A percentile compares a stretch with the other conserved stretches of the same genome.
Conservation (phyloP, 2,113 vertebrate species). For the Antennarius striatus region DNA sequence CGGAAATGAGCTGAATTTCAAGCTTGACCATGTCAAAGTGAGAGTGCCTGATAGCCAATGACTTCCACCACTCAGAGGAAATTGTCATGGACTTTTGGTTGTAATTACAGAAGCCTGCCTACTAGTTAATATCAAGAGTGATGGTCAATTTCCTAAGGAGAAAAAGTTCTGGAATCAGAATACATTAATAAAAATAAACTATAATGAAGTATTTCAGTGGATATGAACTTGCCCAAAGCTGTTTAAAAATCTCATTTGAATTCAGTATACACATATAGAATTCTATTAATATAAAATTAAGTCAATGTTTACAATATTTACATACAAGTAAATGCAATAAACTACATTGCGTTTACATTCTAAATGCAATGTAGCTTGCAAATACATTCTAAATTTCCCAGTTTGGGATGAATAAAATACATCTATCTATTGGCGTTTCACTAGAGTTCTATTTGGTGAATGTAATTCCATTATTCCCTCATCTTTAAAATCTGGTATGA, state of each 20-base stretch:
- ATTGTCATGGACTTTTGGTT: constrained; percentile 39
- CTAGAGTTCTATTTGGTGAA: no score
- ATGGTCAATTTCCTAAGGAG: constrained; percentile 24
- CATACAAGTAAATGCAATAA: no score
- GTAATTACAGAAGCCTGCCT: constrained; percentile 43
- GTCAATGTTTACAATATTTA: no score
- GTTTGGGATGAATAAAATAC: no score
- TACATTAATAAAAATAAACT: constrained; percentile 22
- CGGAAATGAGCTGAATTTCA: constrained; percentile 54
- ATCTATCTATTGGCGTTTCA: no score
- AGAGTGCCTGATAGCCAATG: constrained; percentile 47
- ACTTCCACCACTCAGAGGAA: constrained; percentile 56
- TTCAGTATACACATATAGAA: no score
- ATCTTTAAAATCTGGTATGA: background rate
- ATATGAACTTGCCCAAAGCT: no score
- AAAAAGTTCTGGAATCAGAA: constrained; percentile 14
- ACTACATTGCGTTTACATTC: no score
- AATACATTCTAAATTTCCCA: no score
- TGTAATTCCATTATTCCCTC: background rate
- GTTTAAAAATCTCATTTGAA: no score
- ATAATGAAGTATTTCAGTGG: background rate
- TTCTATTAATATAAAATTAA: no score
- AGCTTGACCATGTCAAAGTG: constrained; percentile 58
- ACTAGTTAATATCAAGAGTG: constrained; percentile 41
- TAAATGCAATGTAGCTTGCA: no score